Base-by-base conservation (phyloP, 2,888 invertebrate species). In the Noctua fimbriata region DNA sequence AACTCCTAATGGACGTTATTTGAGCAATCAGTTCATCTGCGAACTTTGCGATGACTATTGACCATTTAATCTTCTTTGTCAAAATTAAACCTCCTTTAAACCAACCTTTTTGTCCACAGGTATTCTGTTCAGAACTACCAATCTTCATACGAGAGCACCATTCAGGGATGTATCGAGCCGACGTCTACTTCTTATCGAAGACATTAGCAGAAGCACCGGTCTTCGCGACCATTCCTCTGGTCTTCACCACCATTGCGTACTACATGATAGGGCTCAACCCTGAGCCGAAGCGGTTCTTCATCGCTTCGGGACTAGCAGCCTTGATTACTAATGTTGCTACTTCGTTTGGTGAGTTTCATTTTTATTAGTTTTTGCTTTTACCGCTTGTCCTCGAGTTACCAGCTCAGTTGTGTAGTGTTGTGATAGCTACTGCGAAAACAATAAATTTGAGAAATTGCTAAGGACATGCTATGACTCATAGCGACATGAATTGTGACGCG, bases 141-240 rank as follows among this genome's bases (percentile, higher is more conserved):
- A 98, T 99, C 83, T 99, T 99, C 93, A 97, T 99, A 87, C 97
- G 99, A 24, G 99, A 99, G 93, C 98, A 99, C 90, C 97, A 98
- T 84, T 98, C 98, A 92, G 99, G 99, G 63, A 98, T 99, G 97
- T 99, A 99, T 91, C 97, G 99, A 73, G 98, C 98, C 0, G 98
- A 99, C 90, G 98, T 99, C 0, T 99, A 99, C 94, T 99, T 99
- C 95, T 93, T 99, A 44, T 98, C 98, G 77, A 99, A 99, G 96
- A 99, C 98, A 1, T 91, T 99, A 63, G 98, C 99, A 0, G 99
- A 99, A 92, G 96, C 98, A 1, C 99, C 99, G 0, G 97, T 99
- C 69, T 99, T 99, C 92, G 97, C 98, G 0, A 97, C 98, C 12
- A 98, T 99, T 63, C 99, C 99, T 0, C 92, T 98, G 16, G 95